Evolutionary conservation across 2,113 vertebrate genomes (phyloP).

Genomic region (Tachysurus fulvidraco): DNA sequence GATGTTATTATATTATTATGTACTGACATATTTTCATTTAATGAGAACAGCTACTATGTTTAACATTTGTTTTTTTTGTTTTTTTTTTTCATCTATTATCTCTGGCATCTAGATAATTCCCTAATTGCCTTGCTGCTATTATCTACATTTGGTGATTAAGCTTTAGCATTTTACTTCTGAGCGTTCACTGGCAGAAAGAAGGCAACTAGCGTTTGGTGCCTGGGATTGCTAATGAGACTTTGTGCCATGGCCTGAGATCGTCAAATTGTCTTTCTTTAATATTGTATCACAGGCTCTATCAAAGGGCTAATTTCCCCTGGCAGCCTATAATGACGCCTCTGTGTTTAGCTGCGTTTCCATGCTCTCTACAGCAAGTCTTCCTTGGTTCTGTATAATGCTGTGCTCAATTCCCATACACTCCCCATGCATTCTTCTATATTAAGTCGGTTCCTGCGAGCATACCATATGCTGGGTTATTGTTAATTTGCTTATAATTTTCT

Average conservation of each 20-base stretch:
- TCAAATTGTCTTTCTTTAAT: slow-evolving; percentile 52
- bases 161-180: slow-evolving; percentile 18
- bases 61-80: slow-evolving; percentile 1
- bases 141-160: slow-evolving; percentile 28
- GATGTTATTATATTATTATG: not conserved
- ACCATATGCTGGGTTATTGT: not conserved
- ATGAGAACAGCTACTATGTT: not conserved
- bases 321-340: slow-evolving; percentile 45
- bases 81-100: slow-evolving; percentile 33
- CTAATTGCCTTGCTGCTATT: slow-evolving; percentile 26
- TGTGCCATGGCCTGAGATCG: slow-evolving; percentile 22
- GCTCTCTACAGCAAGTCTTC: slow-evolving; percentile 32
- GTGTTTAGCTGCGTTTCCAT: slow-evolving; percentile 26
- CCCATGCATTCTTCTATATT: slow-evolving; percentile 28
- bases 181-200: slow-evolving; percentile 18
- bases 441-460: not conserved
- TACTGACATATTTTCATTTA: not conserved
- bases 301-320: slow-evolving; percentile 47
- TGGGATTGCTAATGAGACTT: slow-evolving; percentile 49
- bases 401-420: slow-evolving; percentile 15
- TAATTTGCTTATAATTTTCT: slow-evolving; percentile 12
- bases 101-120: slow-evolving; percentile 4
- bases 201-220: slow-evolving; percentile 31
- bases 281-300: slow-evolving; percentile 51
- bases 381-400: slow-evolving; percentile 9